Evolutionary conservation across 2,888 invertebrate genomes (phyloP), one percentile per base, ranked within the genome.

Genomic region (Chalcosyrphus nemorum): DNA sequence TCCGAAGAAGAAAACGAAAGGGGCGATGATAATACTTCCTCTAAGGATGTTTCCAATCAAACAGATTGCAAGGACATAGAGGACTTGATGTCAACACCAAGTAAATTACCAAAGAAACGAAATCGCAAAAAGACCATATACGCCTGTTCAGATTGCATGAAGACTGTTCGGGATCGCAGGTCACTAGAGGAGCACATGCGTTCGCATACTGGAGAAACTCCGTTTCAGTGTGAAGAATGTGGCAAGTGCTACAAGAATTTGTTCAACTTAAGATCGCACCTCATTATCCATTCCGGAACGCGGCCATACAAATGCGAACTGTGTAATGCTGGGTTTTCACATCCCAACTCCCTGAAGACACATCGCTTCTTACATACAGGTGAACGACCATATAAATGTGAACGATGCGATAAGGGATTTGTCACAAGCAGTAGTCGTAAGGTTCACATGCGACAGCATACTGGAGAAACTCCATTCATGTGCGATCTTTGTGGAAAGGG

Each of bases 381-480:
- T 2, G 82, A 82, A 9, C 78, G 82, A 1, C 82, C 82, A 0
- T 75, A 89, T 27, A 89, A 90, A 0, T 90, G 90, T 11, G 90
- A 90, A 45, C 88, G 88, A 15, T 90, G 90, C 21, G 90, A 89
- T n/a, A 88, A 88, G 0, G 87, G 88, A 2, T 90, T 90, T 41
- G 89, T 90, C 0, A 90, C 89, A 56, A 89, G 87, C 80, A 90
- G 90, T 66, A 90, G 90, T 35, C 85, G 90, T 15, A 91, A 90
- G n/a, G 66, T 78, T 7, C 82, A 82, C 35, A 82, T 82, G 72
- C 57, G 82, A 2, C 72, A 78, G 17, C 82, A 82, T 19, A 82
- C 78, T 6, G 82, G 82, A 0, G 82, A 82, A 43, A 82, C 72
- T 0, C 82, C 82, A 5, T 82, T 66, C 7, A 68, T 72, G 5